phyloP scores from a whole-genome alignment of 2,888 invertebrate species.

The Poecilobothrus nobilitatus region DNA sequence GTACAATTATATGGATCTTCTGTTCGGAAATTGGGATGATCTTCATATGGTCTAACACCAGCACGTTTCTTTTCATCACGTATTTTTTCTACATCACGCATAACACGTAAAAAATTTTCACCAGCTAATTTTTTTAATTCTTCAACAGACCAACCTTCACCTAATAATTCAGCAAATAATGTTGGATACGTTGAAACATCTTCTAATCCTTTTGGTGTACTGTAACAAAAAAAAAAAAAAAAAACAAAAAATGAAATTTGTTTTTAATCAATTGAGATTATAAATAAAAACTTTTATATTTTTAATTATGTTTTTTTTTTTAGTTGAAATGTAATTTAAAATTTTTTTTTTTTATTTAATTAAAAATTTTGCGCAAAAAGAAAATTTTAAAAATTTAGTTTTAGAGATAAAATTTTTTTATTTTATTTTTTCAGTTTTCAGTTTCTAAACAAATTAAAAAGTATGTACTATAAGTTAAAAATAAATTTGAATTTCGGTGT shows the following conservation, averaged over 20 bases:
- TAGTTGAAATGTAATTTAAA: too few relatives aligned
- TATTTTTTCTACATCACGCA: conserved; percentile 56
- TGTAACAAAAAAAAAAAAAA: conserved; percentile 39
- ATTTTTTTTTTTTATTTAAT: too few relatives aligned
- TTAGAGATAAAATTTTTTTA: too few relatives aligned
- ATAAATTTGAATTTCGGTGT: too few relatives aligned
- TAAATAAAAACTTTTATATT: neutral
- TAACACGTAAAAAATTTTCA: conserved; percentile 63
- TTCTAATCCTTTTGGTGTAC: conserved; percentile 73
- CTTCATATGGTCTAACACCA: conserved; percentile 65
- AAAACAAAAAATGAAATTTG: too few relatives aligned
- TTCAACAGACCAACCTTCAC: conserved; percentile 70
- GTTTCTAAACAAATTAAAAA: too few relatives aligned
- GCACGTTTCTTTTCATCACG: conserved; percentile 62
- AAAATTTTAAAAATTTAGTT: too few relatives aligned
- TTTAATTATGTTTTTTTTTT: too few relatives aligned
- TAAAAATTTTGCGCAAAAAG: too few relatives aligned
- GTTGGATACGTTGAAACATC: conserved; percentile 72
- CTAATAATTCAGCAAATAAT: conserved; percentile 67
- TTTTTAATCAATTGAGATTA: too few relatives aligned
- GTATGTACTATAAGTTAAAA: too few relatives aligned
- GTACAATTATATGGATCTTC: conserved; percentile 44
- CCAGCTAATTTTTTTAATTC: conserved; percentile 71
- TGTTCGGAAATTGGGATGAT: conserved; percentile 46
- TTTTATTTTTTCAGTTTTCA: too few relatives aligned